phyloP scores from a whole-genome alignment of 2,888 invertebrate species.

The Serrognathus titanus region DNA sequence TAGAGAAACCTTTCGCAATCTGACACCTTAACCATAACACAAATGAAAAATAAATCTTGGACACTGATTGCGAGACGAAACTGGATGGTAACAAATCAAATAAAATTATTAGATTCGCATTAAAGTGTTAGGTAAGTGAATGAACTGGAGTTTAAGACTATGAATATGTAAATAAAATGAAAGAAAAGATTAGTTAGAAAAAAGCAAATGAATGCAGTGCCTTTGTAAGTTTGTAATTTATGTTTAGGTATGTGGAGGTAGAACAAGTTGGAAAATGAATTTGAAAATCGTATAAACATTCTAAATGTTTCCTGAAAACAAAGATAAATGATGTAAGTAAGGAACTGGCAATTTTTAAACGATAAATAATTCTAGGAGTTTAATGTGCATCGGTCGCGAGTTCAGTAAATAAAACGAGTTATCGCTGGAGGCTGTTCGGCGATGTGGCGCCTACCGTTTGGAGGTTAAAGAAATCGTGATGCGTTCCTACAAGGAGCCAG shows the following conservation, averaged over 20 bases:
- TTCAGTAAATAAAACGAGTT: slow-evolving; percentile 24
- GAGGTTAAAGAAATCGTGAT: slow-evolving; percentile 39
- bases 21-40: too few relatives aligned
- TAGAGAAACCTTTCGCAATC: too few relatives aligned
- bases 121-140: too few relatives aligned
- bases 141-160: neutral
- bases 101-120: too few relatives aligned
- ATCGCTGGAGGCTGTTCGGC: slow-evolving; percentile 36
- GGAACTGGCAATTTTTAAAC: slow-evolving; percentile 19
- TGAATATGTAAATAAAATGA: neutral
- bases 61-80: too few relatives aligned
- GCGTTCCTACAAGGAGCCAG: slow-evolving; percentile 21
- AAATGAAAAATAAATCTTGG: too few relatives aligned
- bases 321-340: slow-evolving; percentile 14
- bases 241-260: slow-evolving; percentile 1
- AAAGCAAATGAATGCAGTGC: neutral
- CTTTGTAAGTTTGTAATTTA: slow-evolving; percentile 4
- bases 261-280: slow-evolving; percentile 5
- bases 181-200: neutral
- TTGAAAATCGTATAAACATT: slow-evolving; percentile 9
- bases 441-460: slow-evolving; percentile 44
- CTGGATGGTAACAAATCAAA: too few relatives aligned
- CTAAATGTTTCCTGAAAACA: slow-evolving; percentile 11
- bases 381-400: slow-evolving; percentile 26
- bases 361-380: slow-evolving; percentile 27